phyloP scores from a whole-genome alignment of 2,888 invertebrate species.

The Linyphia triangularis region DNA sequence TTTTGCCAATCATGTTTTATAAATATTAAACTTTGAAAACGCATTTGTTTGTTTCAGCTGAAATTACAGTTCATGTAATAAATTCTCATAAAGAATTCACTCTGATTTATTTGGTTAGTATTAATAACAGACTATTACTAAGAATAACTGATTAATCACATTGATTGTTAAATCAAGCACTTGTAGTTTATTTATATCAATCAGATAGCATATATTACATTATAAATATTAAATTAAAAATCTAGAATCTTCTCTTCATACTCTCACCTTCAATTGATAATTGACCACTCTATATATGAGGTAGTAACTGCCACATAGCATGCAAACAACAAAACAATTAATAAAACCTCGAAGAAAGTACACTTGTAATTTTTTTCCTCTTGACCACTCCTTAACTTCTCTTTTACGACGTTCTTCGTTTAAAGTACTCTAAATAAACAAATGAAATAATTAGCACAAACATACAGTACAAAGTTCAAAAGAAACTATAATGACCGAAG shows the following conservation, averaged over 20 bases:
- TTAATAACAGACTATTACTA: too few relatives aligned
- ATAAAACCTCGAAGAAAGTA: constrained; percentile 38
- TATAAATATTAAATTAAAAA: not conserved
- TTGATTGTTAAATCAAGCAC: too few relatives aligned
- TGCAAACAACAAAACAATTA: constrained; percentile 30
- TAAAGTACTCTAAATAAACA: constrained; percentile 45
- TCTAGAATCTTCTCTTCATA: not conserved
- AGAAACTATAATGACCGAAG: not conserved
- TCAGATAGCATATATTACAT: not conserved
- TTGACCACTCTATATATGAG: constrained; percentile 59
- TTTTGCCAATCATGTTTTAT: too few relatives aligned
- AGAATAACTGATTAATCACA: too few relatives aligned
- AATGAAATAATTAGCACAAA: not conserved
- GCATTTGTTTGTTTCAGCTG: too few relatives aligned
- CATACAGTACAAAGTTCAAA: not conserved
- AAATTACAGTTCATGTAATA: too few relatives aligned
- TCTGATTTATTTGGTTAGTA: too few relatives aligned
- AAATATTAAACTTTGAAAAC: too few relatives aligned
- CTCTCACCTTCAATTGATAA: constrained; percentile 49
- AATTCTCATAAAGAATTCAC: too few relatives aligned
- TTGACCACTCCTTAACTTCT: constrained; percentile 56
- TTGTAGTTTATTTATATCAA: too few relatives aligned
- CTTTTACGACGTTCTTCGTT: constrained; percentile 50
- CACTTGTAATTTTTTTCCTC: constrained; percentile 32
- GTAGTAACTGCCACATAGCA: constrained; percentile 50